Evolutionary conservation across 35 echinoderm and acorn worm genomes (phyloP).

Genomic region (Eucidaris tribuloides): DNA sequence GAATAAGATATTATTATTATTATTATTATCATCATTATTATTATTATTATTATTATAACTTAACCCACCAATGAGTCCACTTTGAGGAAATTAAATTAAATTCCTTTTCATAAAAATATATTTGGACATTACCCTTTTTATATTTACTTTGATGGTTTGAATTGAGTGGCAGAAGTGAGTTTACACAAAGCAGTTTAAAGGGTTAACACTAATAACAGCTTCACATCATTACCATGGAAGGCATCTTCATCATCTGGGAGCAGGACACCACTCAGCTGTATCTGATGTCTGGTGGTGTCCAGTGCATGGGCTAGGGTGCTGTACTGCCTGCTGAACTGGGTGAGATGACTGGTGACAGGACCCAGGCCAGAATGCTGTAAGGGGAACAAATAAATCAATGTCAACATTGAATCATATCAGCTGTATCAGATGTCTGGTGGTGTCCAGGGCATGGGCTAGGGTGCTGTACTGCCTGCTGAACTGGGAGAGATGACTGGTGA

Average conservation of each 20-base stretch:
- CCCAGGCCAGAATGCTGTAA: slow-evolving; percentile 71
- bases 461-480: slow-evolving; percentile 78
- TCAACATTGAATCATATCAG: too few species aligned
- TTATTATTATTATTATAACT: background rate
- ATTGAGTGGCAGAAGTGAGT: too few species aligned
- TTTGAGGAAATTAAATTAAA: too few species aligned
- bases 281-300: slow-evolving; percentile 92
- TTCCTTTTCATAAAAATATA: too few species aligned
- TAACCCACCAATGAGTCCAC: too few species aligned
- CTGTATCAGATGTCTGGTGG: slow-evolving; percentile 75
- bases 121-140: too few species aligned
- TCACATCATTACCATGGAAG: background rate
- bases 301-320: slow-evolving; percentile 77
- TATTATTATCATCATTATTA: background rate
- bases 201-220: too few species aligned
- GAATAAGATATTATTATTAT: too few species aligned
- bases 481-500: slow-evolving; percentile 52
- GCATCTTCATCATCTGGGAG: background rate
- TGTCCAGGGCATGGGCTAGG: slow-evolving; percentile 80
- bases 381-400: background rate
- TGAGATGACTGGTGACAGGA: slow-evolving; percentile 58
- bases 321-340: slow-evolving; percentile 68
- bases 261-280: background rate
- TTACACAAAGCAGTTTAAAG: too few species aligned
- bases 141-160: too few species aligned